Evolutionary conservation across 2,797 vertebrate species (phyloP).

Genomic region (Hylomyscus alleni): DNA sequence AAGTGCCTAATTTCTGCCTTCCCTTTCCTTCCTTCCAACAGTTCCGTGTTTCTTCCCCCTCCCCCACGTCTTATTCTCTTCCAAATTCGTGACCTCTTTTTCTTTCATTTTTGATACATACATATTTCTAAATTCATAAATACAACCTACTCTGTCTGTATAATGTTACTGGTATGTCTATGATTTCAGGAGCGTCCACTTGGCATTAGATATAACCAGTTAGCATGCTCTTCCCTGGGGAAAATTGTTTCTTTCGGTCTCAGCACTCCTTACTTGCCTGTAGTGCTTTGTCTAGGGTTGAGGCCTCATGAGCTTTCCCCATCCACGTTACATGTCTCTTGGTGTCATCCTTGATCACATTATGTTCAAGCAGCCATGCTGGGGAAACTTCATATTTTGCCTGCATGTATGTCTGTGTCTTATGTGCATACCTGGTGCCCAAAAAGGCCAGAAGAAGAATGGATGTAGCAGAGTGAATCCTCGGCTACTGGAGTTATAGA

Average conservation of each 20-base stretch:
- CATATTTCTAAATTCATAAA: not conserved
- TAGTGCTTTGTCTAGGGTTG: not conserved
- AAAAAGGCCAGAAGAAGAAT: not conserved
- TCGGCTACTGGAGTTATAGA: not conserved
- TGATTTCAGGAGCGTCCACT: not conserved
- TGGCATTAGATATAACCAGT: not conserved
- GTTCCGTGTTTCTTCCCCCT: not conserved
- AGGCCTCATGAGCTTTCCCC: not conserved
- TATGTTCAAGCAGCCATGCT: not conserved
- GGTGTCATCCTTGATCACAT: not conserved
- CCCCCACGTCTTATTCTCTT: not conserved
- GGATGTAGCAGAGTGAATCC: too few species aligned
- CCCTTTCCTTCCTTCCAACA: not conserved
- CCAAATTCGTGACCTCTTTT: not conserved
- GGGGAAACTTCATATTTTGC: not conserved
- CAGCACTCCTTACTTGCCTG: not conserved
- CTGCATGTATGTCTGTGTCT: not conserved
- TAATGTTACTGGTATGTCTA: not conserved
- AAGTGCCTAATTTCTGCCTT: not conserved
- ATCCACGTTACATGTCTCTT: not conserved
- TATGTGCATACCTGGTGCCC: not conserved
- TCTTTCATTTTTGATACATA: not conserved
- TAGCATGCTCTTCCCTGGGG: too few species aligned
- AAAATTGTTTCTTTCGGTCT: not conserved
- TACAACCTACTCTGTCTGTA: not conserved